A percentile compares a stretch with the other conserved stretches of the same genome.
phyloP scores from a whole-genome alignment of 2,797 vertebrate genomes.

The Sardinella longiceps region DNA sequence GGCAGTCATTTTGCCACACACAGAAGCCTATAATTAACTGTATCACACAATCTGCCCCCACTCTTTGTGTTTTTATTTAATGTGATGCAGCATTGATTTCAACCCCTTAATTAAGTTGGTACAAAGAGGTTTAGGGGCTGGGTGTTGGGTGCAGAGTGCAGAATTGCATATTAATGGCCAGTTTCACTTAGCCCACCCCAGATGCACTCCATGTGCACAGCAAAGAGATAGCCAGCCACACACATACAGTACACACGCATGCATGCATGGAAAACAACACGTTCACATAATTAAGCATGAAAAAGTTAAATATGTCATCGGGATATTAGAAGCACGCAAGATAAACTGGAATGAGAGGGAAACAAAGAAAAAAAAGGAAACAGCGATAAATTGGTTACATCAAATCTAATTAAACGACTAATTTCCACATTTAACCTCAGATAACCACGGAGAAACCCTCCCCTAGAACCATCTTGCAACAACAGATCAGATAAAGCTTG shows the following conservation, averaged over 20 bases:
- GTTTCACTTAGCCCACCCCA: background rate
- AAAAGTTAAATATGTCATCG: background rate
- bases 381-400: background rate
- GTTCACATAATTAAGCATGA: background rate
- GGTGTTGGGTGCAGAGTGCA: conserved; percentile 32
- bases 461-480: background rate
- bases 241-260: conserved; percentile 15
- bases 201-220: conserved; percentile 7
- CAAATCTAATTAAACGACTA: conserved; percentile 16
- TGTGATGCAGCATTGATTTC: conserved; percentile 45
- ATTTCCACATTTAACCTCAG: conserved; percentile 23
- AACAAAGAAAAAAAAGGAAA: background rate
- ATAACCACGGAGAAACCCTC: background rate
- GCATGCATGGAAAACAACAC: background rate
- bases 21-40: conserved; percentile 46
- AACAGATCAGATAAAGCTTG: background rate
- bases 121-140: conserved; percentile 45
- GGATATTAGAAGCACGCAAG: background rate
- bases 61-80: conserved; percentile 53
- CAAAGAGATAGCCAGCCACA: background rate
- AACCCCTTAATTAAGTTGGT: conserved; percentile 50
- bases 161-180: conserved; percentile 33
- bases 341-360: background rate
- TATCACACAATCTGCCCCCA: conserved; percentile 32
- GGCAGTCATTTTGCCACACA: conserved; percentile 38